These are phyloP conservation scores for Entomobrya proxima DNA, from an alignment of 2,888 invertebrate genomes.

Conservation along the genomic window DNA sequence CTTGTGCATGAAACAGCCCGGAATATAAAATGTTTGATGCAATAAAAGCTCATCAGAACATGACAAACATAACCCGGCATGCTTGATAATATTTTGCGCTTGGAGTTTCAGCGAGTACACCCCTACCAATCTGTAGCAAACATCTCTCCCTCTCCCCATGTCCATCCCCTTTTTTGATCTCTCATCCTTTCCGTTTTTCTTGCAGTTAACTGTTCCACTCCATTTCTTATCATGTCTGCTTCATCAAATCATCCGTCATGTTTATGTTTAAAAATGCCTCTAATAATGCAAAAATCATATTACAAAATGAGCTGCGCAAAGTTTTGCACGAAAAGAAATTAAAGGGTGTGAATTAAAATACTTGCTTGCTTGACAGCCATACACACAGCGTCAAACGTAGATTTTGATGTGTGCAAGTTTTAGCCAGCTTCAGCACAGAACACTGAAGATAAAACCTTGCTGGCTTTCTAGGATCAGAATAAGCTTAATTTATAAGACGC, in stretches of 20 bases:
- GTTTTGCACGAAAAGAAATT: conserved; percentile 17
- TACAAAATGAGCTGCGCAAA: conserved; percentile 37
- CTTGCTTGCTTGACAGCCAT: neutral
- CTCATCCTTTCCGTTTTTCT: neutral
- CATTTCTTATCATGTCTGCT: conserved; percentile 44
- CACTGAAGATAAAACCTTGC: neutral
- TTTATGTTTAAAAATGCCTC: conserved; percentile 2
- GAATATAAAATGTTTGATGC: too few species aligned
- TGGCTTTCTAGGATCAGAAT: neutral
- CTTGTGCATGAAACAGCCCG: neutral
- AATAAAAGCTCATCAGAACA: too few species aligned
- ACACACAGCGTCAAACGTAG: too few species aligned
- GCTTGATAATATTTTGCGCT: neutral
- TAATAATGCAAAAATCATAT: conserved; percentile 10
- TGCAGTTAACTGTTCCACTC: conserved; percentile 27
- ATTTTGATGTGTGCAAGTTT: too few species aligned
- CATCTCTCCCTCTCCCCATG: neutral
- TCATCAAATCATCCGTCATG: conserved; percentile 23
- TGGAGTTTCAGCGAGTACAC: neutral
- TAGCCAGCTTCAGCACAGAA: neutral
- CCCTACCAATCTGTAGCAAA: neutral
- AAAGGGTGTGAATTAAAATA: neutral
- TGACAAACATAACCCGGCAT: too few species aligned
- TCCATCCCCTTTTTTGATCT: neutral
- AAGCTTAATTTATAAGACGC: neutral